A percentile compares a stretch with the other conserved stretches of the same genome.
phyloP scores from a whole-genome alignment of 2,113 vertebrate species.

The Onychorhynchus coronatus region DNA sequence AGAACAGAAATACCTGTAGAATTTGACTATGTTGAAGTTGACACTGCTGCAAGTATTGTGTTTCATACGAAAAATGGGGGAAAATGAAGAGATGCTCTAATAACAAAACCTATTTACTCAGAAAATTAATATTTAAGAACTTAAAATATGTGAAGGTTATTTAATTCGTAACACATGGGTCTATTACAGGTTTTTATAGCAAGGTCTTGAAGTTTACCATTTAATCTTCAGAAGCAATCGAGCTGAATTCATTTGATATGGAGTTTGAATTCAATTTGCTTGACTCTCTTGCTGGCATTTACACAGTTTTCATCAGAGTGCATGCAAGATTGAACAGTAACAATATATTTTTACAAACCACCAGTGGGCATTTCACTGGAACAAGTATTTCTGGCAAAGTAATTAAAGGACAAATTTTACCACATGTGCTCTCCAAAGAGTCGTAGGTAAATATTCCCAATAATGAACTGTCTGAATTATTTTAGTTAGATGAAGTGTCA shows the following conservation, averaged over 20 bases:
- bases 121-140: neutral
- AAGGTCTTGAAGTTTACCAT: neutral
- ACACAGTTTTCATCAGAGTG: neutral
- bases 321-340: neutral
- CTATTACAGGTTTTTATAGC: neutral
- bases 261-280: slow-evolving; percentile 31
- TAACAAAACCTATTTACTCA: neutral
- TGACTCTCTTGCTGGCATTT: slow-evolving; percentile 19
- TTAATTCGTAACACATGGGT: neutral
- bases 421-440: neutral
- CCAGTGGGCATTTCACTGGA: neutral
- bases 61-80: neutral
- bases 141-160: neutral
- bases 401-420: slow-evolving; percentile 37
- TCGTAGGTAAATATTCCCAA: neutral
- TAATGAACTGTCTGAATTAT: slow-evolving; percentile 31
- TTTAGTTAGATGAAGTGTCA: neutral
- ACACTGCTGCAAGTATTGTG: neutral
- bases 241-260: slow-evolving; percentile 27
- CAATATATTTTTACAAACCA: slow-evolving; percentile 7
- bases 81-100: neutral
- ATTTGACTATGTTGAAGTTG: neutral
- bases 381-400: neutral
- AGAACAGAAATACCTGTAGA: rapidly evolving
- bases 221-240: slow-evolving; percentile 20